Evolutionary conservation across 2,888 invertebrate genomes (phyloP).

Genomic region (Neria commutata): DNA sequence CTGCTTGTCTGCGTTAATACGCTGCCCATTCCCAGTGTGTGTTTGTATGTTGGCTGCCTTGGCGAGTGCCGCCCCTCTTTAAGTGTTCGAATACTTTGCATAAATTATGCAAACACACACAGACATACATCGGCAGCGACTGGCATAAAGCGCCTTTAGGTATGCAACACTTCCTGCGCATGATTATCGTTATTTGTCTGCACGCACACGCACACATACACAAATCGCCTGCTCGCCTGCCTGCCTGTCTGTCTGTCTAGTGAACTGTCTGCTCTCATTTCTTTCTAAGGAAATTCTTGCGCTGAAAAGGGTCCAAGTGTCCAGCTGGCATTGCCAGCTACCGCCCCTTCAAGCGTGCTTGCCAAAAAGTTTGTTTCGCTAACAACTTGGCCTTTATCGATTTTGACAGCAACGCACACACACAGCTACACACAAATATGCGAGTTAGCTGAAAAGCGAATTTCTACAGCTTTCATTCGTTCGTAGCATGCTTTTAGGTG

Average conservation of each 20-base stretch:
- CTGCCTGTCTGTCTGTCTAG: constrained; percentile 37
- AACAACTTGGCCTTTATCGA: not conserved
- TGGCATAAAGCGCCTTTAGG: no score
- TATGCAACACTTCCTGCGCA: not conserved
- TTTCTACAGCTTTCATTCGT: not conserved
- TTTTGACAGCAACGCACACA: not conserved
- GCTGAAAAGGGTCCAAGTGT: constrained; percentile 40
- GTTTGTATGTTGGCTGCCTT: not conserved
- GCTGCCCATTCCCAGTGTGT: constrained; percentile 2
- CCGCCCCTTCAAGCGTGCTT: not conserved
- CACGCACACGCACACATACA: constrained; percentile 17
- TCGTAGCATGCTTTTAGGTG: not conserved
- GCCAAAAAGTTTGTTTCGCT: not conserved
- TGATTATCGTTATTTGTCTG: constrained; percentile 17
- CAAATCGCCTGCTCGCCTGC: not conserved
- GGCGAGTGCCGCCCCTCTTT: no score
- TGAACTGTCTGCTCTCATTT: constrained; percentile 41
- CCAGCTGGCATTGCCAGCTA: constrained; percentile 35
- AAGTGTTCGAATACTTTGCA: constrained; percentile 29
- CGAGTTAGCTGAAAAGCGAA: not conserved
- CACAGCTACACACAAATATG: no score
- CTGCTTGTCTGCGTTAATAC: not conserved
- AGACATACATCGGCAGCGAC: constrained; percentile 3
- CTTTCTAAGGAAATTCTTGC: constrained; percentile 13
- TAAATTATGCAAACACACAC: constrained; percentile 38